These are phyloP conservation scores for Ailurus styani DNA, from an alignment of 2,113 vertebrate species.

Conservation along the genomic window DNA sequence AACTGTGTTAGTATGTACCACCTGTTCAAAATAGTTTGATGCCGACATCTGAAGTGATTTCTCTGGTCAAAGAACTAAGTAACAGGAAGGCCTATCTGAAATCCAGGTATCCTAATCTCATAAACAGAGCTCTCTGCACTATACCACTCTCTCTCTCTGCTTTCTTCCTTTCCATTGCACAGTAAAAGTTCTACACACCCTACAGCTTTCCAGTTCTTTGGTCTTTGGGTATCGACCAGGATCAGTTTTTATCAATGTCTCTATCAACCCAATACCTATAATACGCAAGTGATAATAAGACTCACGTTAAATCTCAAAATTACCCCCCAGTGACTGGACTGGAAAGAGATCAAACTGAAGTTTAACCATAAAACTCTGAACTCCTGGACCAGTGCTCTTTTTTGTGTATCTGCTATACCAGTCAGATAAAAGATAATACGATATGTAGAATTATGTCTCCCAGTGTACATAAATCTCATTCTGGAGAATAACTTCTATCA, in stretches of 20 bases:
- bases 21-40: neutral
- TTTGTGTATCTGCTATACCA: neutral
- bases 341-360: neutral
- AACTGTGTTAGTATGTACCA: neutral
- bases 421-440: neutral
- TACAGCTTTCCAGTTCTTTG: neutral
- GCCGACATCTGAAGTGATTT: neutral
- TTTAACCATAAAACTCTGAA: neutral
- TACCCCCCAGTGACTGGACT: neutral
- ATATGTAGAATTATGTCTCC: neutral
- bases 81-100: neutral
- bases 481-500: neutral
- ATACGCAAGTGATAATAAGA: neutral
- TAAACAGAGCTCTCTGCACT: neutral
- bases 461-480: neutral
- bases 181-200: neutral
- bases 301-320: neutral
- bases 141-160: neutral
- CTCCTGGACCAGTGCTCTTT: neutral
- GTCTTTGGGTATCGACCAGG: neutral
- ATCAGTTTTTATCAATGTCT: neutral
- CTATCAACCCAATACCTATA: neutral
- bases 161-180: neutral
- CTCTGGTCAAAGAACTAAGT: neutral
- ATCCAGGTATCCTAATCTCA: neutral